Conservation (phyloP, 2,797 vertebrate genomes). For the Sebastes vulpes region DNA sequence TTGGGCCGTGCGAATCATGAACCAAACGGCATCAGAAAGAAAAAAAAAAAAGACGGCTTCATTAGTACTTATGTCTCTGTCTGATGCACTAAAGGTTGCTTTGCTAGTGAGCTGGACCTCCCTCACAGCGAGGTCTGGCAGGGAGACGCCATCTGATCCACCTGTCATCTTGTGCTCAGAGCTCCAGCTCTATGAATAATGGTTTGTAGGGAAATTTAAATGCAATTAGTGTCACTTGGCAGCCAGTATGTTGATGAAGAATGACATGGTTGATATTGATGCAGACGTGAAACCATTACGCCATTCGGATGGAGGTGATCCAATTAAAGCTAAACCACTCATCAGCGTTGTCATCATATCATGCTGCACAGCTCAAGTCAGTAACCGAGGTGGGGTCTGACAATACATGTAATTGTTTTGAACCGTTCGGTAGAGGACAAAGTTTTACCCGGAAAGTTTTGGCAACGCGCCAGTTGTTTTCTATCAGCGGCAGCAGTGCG, state of each 20-base stretch:
- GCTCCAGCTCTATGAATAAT: neutral
- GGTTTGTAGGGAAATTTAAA: neutral
- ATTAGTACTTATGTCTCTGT: conserved; percentile 34
- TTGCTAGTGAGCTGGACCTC: conserved; percentile 21
- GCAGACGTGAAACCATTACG: neutral
- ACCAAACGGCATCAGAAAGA: neutral
- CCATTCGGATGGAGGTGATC: neutral
- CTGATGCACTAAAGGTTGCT: conserved; percentile 11
- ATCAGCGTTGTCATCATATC: neutral
- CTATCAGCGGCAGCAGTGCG: too few relatives aligned
- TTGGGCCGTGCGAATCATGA: conserved; percentile 21
- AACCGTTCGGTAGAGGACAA: too few relatives aligned
- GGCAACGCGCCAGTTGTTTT: too few relatives aligned
- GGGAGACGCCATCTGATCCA: conserved; percentile 13
- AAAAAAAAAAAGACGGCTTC: neutral
- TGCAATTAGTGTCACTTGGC: conserved; percentile 15
- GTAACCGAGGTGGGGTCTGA: neutral
- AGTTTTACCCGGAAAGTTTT: too few relatives aligned
- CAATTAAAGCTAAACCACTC: neutral
- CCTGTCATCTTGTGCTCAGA: conserved; percentile 18
- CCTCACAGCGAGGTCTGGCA: conserved; percentile 11
- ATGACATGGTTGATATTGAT: conserved; percentile 2
- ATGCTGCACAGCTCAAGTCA: neutral
- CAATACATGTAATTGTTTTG: too few relatives aligned
- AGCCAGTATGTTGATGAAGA: neutral